Conservation (phyloP, 1,140 invertebrate genomes). For the Ditylenchus dipsaci region DNA sequence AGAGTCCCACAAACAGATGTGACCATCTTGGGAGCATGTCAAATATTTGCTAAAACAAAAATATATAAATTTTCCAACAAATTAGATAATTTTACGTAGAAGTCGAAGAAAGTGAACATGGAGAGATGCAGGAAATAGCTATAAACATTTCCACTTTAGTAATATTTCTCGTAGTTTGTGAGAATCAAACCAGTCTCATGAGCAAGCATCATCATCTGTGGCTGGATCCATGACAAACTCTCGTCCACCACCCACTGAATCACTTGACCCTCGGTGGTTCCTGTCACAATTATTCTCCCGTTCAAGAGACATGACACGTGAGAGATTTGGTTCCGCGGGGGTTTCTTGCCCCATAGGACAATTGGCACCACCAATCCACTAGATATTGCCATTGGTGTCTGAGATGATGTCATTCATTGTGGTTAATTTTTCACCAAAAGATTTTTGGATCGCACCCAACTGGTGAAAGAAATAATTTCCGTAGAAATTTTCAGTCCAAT, state of each 20-base stretch:
- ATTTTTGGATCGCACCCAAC: no score
- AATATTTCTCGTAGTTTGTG: constrained; percentile 70
- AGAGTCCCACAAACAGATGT: constrained; percentile 97
- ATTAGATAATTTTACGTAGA: constrained; percentile 71
- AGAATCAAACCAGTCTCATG: constrained; percentile 71
- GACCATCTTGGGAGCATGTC: constrained; percentile 59
- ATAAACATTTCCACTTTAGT: neutral
- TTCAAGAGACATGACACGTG: constrained; percentile 84
- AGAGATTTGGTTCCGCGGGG: constrained; percentile 91
- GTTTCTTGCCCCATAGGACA: constrained; percentile 86
- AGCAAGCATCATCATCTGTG: constrained; percentile 85
- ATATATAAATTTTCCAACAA: neutral
- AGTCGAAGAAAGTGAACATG: constrained; percentile 68
- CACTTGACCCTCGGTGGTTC: constrained; percentile 95
- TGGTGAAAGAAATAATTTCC: no score
- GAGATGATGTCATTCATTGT: no score
- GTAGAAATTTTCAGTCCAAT: no score
- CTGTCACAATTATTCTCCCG: constrained; percentile 85
- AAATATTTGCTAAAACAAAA: constrained; percentile 46
- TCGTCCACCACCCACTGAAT: constrained; percentile 82
- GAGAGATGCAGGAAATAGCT: constrained; percentile 83
- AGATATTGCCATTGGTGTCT: constrained; percentile 18
- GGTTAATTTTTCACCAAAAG: no score
- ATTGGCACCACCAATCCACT: constrained; percentile 78
- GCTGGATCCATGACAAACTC: constrained; percentile 75